phyloP scores from a whole-genome alignment of 1,140 invertebrate species.

The Bemisia tabaci region DNA sequence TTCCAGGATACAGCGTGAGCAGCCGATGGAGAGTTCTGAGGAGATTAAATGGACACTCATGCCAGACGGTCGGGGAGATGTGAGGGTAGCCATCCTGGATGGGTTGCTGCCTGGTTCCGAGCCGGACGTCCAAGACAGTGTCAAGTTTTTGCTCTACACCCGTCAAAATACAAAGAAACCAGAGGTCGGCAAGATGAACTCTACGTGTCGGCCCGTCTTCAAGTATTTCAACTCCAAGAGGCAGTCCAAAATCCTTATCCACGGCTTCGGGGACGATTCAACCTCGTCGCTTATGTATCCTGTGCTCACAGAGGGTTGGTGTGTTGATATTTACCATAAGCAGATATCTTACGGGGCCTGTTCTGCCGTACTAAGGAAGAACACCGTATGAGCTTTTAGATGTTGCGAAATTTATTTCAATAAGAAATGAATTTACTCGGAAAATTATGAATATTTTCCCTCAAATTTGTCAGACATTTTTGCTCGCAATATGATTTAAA shows the following conservation, averaged over 20 bases:
- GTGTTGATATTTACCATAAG: no score
- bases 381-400: no score
- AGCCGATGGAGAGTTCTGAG: not conserved
- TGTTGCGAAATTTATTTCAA: no score
- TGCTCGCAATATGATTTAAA: no score
- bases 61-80: conserved; percentile 42
- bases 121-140: conserved; percentile 11
- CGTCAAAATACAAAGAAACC: conserved; percentile 21
- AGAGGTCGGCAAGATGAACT: conserved; percentile 20
- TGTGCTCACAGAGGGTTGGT: conserved; percentile 22
- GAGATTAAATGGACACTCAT: conserved; percentile 41
- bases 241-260: conserved; percentile 24
- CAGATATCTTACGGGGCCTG: no score
- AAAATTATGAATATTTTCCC: no score
- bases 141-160: conserved; percentile 23
- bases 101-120: conserved; percentile 16
- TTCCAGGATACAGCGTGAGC: no score
- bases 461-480: no score
- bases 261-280: conserved; percentile 26
- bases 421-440: no score
- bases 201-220: conserved; percentile 21
- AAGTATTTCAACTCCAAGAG: conserved; percentile 20
- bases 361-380: no score
- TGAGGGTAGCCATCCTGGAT: conserved; percentile 38
- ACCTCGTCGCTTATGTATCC: conserved; percentile 25